These are phyloP conservation scores for Amphimallon solstitiale DNA, from an alignment of 2,888 invertebrate species.

Conservation along the genomic window DNA sequence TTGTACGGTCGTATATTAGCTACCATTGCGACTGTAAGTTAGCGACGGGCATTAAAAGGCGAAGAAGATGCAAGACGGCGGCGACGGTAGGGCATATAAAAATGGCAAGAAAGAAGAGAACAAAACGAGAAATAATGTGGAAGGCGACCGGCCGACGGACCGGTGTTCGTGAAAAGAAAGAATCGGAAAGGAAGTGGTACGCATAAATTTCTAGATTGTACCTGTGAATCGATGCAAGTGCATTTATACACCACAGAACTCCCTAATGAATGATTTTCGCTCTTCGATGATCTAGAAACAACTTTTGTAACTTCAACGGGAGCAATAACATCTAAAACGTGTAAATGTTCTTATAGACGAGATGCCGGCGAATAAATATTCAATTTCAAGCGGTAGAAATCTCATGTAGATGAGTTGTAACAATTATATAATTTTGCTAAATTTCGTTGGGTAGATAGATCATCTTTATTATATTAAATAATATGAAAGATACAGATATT, in stretches of 20 bases:
- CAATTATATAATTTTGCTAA: too few species aligned
- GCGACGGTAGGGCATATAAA: not conserved
- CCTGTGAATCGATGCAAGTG: not conserved
- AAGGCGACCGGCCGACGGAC: not conserved
- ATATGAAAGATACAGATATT: too few species aligned
- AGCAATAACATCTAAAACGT: too few species aligned
- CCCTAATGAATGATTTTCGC: slow-evolving; percentile 12
- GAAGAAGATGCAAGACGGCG: not conserved
- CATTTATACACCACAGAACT: slow-evolving; percentile 18
- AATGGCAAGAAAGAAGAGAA: not conserved
- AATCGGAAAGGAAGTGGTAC: slow-evolving; percentile 2
- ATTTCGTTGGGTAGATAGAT: too few species aligned
- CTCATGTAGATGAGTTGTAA: too few species aligned
- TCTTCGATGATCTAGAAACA: too few species aligned
- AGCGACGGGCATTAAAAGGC: slow-evolving; percentile 19
- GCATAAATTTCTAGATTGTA: not conserved
- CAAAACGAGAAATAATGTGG: not conserved
- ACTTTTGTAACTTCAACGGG: too few species aligned
- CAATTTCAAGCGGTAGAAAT: too few species aligned
- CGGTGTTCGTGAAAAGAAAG: not conserved
- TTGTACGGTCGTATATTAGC: slow-evolving; percentile 39
- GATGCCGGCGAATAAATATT: too few species aligned
- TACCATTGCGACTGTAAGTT: slow-evolving; percentile 31
- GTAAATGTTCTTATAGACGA: too few species aligned
- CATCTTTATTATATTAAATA: too few species aligned